Percentiles rank a stretch among this genome's conserved stretches.
These are phyloP conservation scores for Varecia variegata DNA, from an alignment of 2,797 vertebrate species.

Conservation along the genomic window DNA sequence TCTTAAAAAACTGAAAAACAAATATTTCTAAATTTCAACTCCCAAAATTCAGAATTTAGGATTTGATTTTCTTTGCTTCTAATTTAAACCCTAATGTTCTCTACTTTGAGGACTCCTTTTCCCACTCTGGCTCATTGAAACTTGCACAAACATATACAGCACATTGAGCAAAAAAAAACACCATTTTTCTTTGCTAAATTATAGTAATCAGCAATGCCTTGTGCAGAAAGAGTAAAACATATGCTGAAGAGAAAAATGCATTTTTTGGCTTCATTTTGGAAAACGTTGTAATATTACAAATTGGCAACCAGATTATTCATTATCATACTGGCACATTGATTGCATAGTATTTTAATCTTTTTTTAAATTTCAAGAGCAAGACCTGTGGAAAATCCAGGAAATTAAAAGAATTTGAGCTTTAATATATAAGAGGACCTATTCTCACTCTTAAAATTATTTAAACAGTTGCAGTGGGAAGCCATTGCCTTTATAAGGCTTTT, in stretches of 20 bases:
- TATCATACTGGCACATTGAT: neutral
- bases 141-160: neutral
- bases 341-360: neutral
- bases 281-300: neutral
- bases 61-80: neutral
- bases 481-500: conserved; percentile 83
- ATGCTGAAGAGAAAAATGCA: neutral
- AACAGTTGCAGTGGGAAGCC: conserved; percentile 77
- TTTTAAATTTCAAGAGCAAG: neutral
- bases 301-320: neutral
- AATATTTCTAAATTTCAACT: neutral
- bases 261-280: conserved; percentile 24
- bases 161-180: neutral
- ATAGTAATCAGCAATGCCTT: neutral
- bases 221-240: neutral
- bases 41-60: neutral
- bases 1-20: neutral
- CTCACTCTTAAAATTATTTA: conserved; percentile 81
- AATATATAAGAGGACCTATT: conserved; percentile 67
- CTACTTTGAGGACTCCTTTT: neutral
- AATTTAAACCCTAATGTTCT: neutral
- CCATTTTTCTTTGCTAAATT: conserved; percentile 10
- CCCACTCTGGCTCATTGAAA: neutral
- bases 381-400: conserved; percentile 70
- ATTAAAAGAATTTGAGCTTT: conserved; percentile 75